Conservation (phyloP, 2,888 invertebrate species). For the Andrena praecox region DNA sequence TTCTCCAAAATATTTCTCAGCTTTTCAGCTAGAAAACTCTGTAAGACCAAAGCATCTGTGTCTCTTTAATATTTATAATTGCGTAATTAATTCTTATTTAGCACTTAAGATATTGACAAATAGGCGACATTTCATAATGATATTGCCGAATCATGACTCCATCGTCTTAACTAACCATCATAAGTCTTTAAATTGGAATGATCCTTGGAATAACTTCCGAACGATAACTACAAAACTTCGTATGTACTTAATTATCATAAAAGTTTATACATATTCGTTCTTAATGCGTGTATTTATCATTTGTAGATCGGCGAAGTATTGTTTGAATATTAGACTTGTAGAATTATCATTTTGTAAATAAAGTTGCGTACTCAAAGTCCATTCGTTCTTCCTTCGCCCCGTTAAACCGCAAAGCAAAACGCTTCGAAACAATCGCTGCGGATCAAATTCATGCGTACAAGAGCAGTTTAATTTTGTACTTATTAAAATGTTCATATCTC, state of each 20-base stretch:
- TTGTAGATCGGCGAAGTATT: constrained; percentile 27
- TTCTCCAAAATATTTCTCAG: background rate
- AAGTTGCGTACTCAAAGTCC: background rate
- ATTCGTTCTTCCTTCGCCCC: background rate
- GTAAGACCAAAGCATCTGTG: constrained; percentile 9
- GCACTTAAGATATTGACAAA: background rate
- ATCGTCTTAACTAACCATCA: background rate
- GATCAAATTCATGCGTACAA: background rate
- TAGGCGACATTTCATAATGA: background rate
- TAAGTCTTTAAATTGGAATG: too few relatives aligned
- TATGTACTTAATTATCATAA: constrained; percentile 41
- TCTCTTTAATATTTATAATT: constrained; percentile 33
- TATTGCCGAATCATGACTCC: background rate
- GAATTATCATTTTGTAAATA: constrained; percentile 26
- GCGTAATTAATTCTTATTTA: background rate
- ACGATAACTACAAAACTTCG: constrained; percentile 4
- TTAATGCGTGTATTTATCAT: constrained; percentile 23
- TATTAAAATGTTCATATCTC: background rate
- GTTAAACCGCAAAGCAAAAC: background rate
- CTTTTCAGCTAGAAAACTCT: constrained; percentile 9
- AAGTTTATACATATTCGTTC: background rate
- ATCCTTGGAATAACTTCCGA: background rate
- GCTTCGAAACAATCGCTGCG: background rate
- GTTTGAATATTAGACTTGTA: background rate
- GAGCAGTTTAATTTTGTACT: background rate